Conservation (phyloP, 2,797 vertebrate genomes). For the Malacoctenus gilli region DNA sequence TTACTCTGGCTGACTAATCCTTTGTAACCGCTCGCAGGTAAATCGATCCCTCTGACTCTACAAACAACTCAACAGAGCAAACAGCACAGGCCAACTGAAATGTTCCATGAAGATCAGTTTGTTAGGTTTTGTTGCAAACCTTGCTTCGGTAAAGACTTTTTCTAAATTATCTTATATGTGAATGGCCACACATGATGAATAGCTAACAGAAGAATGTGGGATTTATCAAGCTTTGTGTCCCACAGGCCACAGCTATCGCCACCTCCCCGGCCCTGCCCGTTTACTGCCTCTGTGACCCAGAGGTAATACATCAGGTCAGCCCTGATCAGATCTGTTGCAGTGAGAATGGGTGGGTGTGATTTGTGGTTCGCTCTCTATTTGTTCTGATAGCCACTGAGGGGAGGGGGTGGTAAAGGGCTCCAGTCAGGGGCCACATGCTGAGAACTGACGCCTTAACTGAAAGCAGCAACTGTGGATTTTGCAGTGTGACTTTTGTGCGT, state of each 20-base stretch:
- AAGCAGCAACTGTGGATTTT: neutral
- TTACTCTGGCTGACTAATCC: neutral
- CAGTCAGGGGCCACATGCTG: conserved; percentile 33
- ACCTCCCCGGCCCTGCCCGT: conserved; percentile 25
- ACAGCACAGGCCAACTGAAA: neutral
- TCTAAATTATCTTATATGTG: too few relatives aligned
- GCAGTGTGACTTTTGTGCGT: too few relatives aligned
- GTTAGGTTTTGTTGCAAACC: too few relatives aligned
- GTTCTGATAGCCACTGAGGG: conserved; percentile 45
- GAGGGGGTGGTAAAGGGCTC: conserved; percentile 22
- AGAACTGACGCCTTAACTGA: conserved; percentile 8
- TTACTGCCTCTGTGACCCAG: conserved; percentile 53
- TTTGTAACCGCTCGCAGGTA: neutral
- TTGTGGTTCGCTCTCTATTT: conserved; percentile 57
- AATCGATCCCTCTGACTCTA: neutral
- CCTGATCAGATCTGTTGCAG: conserved; percentile 51
- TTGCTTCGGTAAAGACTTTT: too few relatives aligned
- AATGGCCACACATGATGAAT: neutral
- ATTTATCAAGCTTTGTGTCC: conserved; percentile 4
- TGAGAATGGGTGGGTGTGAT: conserved; percentile 58
- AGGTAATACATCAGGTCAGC: conserved; percentile 54
- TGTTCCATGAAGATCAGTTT: neutral
- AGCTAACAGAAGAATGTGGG: conserved; percentile 6
- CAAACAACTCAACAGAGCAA: conserved; percentile 1
- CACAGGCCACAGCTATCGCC: conserved; percentile 7